Conservation (phyloP, 2,888 invertebrate species). For the Drosophila kokeensis region DNA sequence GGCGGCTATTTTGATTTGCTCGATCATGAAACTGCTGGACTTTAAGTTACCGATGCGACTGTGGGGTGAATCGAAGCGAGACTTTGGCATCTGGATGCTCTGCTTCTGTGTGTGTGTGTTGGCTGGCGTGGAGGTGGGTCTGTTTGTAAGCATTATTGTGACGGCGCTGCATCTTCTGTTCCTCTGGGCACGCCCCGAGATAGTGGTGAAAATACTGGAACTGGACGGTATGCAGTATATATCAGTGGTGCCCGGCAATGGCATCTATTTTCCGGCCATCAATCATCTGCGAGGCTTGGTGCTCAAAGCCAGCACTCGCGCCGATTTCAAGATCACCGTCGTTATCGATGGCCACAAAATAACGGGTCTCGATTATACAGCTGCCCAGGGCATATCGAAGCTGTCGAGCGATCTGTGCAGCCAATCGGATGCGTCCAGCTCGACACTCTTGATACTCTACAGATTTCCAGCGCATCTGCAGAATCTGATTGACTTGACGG, state of each 20-base stretch:
- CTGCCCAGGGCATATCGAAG: constrained; percentile 86
- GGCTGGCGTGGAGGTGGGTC: constrained; percentile 92
- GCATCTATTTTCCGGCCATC: constrained; percentile 90
- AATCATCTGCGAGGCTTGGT: constrained; percentile 88
- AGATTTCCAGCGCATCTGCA: constrained; percentile 78
- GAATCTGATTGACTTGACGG: constrained; percentile 81
- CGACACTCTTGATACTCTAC: constrained; percentile 79
- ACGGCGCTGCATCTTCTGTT: constrained; percentile 89
- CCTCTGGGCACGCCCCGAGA: constrained; percentile 88
- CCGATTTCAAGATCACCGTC: constrained; percentile 86
- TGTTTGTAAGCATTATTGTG: constrained; percentile 89
- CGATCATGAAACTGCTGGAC: constrained; percentile 88
- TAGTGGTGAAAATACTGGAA: constrained; percentile 80
- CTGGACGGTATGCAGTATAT: constrained; percentile 87
- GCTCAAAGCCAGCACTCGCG: constrained; percentile 86
- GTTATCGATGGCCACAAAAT: constrained; percentile 89
- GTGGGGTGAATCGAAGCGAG: constrained; percentile 87
- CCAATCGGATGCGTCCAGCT: constrained; percentile 69
- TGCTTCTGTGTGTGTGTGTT: constrained; percentile 90
- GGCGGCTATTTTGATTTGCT: constrained; percentile 95
- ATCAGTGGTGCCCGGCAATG: constrained; percentile 88
- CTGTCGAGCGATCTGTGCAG: constrained; percentile 80
- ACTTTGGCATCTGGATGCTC: constrained; percentile 88
- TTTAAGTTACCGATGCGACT: constrained; percentile 86
- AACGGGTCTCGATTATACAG: constrained; percentile 89